Evolutionary conservation across 2,113 vertebrate genomes (phyloP), one percentile per base, ranked within the genome.

Genomic region (Ranitomeya imitator): DNA sequence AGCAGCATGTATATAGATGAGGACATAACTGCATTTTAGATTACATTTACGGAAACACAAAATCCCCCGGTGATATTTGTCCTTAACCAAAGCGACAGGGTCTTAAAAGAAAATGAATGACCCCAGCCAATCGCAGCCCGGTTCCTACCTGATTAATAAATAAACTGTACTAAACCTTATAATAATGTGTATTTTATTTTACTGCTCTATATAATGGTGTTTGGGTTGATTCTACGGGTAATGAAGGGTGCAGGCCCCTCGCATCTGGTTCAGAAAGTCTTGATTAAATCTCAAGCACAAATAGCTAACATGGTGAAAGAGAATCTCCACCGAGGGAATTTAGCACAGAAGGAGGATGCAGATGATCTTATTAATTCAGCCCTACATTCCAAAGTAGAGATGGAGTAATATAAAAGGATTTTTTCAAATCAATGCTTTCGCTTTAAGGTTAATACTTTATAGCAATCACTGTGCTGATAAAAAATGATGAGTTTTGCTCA

Each of bases 341-440:
- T 85, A 79, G 86, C 57, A 83, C 86, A 88, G 86, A 88, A 88
- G 86, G 86, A 88, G 81, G 81, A 89, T 89, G 87, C 82, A 89
- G 87, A 89, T 89, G 87, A 89, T 89, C 87, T 89, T 89, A 89
- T 89, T 89, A 89, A 89, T 85, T 89, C 82, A 89, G 87, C 77
- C 87, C 87, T 89, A 85, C 87, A 89, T 89, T 83, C 87, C 82
- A 85, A 83, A 85, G 87, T 67, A 78, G 87, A 89, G 60, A 85
- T 85, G 73, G 74, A 67, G 73, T 52, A 85, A 85, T 89, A 89
- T 89, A 89, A 89, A 89, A 85, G 87, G 87, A 89, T 89, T 89
- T 89, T 73, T 78, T 85, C 87, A 84, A 89, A 89, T 85, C 82
- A 85, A 85, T 89, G 87, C 74, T 85, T 84, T 89, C 85, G 87